Conservation (phyloP, 2,888 invertebrate genomes). For the Perizoma flavofasciatum region DNA sequence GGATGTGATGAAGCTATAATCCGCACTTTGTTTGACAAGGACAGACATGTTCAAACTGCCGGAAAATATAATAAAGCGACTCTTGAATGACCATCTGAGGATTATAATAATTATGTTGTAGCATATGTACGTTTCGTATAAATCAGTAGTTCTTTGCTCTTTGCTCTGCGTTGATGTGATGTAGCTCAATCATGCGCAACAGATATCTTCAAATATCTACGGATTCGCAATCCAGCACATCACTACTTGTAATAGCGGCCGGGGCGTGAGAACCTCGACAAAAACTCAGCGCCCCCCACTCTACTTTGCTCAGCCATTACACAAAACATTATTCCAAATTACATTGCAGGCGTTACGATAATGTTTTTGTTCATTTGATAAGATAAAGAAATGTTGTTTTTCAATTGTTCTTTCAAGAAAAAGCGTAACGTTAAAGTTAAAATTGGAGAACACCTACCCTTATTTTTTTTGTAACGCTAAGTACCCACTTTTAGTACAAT, state of each 20-base stretch:
- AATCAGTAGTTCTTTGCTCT: no score
- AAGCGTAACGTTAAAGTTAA: constrained; percentile 30
- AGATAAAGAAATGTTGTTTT: constrained; percentile 62
- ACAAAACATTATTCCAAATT: constrained; percentile 77
- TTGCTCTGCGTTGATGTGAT: no score
- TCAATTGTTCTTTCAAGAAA: constrained; percentile 49
- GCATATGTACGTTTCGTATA: no score
- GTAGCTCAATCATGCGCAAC: no score
- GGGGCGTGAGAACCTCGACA: constrained; percentile 61
- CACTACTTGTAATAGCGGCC: constrained; percentile 48
- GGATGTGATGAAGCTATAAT: no score
- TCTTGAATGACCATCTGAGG: no score
- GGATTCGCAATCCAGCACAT: constrained; percentile 12
- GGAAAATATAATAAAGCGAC: no score
- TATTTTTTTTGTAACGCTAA: constrained; percentile 32
- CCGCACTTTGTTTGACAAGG: no score
- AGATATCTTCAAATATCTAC: no score
- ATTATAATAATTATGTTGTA: no score
- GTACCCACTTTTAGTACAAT: constrained; percentile 23
- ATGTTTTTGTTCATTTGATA: constrained; percentile 70
- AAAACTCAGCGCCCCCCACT: constrained; percentile 62
- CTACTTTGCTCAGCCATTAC: constrained; percentile 68
- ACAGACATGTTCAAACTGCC: no score
- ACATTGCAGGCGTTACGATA: constrained; percentile 69
- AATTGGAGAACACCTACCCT: constrained; percentile 28